Conservation (phyloP, 2,888 invertebrate species). For the Aphrophora alni region DNA sequence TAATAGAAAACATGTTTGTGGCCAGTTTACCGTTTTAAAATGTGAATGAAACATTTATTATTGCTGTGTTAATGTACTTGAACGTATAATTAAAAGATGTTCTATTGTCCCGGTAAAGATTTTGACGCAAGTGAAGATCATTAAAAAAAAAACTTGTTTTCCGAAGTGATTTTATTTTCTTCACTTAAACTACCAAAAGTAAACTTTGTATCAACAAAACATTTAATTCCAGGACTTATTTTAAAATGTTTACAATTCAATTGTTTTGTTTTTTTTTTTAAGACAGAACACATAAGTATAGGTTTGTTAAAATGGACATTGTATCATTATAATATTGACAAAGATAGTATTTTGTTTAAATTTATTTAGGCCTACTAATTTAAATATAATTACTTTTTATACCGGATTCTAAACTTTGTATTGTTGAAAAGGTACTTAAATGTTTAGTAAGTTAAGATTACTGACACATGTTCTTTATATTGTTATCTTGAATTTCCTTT, state of each 20-base stretch:
- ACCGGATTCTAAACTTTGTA: too few relatives aligned
- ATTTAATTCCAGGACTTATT: background rate
- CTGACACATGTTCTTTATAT: too few relatives aligned
- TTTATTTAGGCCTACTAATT: too few relatives aligned
- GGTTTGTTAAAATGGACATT: slow-evolving; percentile 7
- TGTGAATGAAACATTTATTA: background rate
- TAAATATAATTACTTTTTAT: too few relatives aligned
- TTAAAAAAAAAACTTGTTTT: too few relatives aligned
- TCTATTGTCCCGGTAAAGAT: background rate
- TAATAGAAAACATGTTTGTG: slow-evolving; percentile 95
- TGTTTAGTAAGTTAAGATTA: too few relatives aligned
- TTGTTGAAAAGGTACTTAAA: too few relatives aligned
- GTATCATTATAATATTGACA: background rate
- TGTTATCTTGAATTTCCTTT: too few relatives aligned
- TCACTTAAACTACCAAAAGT: background rate
- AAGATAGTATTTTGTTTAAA: too few relatives aligned
- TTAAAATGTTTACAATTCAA: too few relatives aligned
- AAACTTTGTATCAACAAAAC: too few relatives aligned
- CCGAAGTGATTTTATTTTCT: background rate
- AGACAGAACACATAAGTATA: background rate
- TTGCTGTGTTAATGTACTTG: background rate
- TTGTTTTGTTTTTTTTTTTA: background rate
- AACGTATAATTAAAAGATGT: background rate
- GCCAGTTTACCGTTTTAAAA: slow-evolving; percentile 89
- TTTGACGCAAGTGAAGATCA: background rate